A percentile compares a stretch with the other conserved stretches of the same genome.
These are phyloP conservation scores for Drosophila kikkawai DNA, from an alignment of 1,140 invertebrate genomes.

Conservation along the genomic window DNA sequence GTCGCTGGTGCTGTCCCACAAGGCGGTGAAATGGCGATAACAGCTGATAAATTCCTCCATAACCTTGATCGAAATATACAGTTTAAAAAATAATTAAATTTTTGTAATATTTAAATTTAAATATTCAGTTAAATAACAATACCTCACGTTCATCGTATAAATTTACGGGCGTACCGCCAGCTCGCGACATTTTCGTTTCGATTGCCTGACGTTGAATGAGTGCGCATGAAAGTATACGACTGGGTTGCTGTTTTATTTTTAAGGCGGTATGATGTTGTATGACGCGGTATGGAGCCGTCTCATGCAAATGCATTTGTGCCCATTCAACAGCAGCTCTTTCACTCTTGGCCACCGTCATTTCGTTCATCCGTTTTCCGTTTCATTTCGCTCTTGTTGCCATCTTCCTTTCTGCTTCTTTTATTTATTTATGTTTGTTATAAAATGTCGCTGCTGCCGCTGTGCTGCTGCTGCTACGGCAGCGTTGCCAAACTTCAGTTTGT, in stretches of 20 bases:
- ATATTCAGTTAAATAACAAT: background rate
- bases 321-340: too few relatives aligned
- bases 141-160: conserved; percentile 65
- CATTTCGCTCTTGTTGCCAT: conserved; percentile 27
- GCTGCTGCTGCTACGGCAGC: background rate
- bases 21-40: conserved; percentile 56
- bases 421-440: conserved; percentile 73
- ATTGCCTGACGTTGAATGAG: conserved; percentile 26
- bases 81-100: background rate
- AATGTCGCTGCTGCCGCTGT: conserved; percentile 45
- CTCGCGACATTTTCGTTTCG: conserved; percentile 6
- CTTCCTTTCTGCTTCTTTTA: conserved; percentile 41
- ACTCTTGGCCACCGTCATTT: background rate
- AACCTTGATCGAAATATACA: conserved; percentile 4
- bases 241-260: background rate
- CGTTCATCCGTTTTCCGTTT: conserved; percentile 9
- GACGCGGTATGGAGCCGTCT: conserved; percentile 5
- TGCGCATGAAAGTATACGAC: background rate
- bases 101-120: background rate
- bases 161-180: background rate
- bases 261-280: background rate
- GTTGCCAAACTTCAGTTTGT: conserved; percentile 21
- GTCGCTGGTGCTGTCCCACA: conserved; percentile 55
- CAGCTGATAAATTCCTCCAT: conserved; percentile 74
- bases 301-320: conserved; percentile 19